Evolutionary conservation across 2,113 vertebrate species (phyloP), one percentile per base, ranked within the genome.

Genomic region (Dipodomys ordii): DNA sequence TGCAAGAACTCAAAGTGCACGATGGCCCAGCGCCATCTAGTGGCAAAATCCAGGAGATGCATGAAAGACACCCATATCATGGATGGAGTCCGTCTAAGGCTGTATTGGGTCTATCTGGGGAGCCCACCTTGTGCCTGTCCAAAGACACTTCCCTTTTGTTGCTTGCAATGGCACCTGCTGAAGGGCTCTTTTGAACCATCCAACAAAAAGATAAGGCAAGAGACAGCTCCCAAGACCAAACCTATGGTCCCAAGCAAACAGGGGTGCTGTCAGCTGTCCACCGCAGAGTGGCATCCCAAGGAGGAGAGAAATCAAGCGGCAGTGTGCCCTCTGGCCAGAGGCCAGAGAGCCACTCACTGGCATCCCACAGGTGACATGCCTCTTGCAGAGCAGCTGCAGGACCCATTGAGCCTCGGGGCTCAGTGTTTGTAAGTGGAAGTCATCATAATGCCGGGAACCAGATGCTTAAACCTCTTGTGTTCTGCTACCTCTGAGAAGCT

Each of bases 131-230:
- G 0, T 91, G 92, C 65, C 0, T 93, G 93, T 93, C 94, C 89
- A 78, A 97, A 96, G 72, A 94, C 91, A 97, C 96, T 85, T 96
- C 96, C 89, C 96, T 98, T 98, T 98, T 98, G 97, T 98, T 96
- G 97, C 97, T 96, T 92, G 49, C 60, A 35, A 91, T 95, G 96
- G 97, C 49, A 60, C 97, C 97, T 97, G 97, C 97, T 98, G 97
- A 98, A 98, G 82, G 35, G 94, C 94, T 95, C 98, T 97, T 98
- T 98, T 97, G 96, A 98, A 92, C 88, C 95, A 82, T 92, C 93
- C 83, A 96, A 94, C 83, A 96, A 87, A 91, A 96, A 97, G 88
- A 3, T 95, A 83, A 67, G 79, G 96, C 96, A 97, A 98, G 98
- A 97, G 97, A 96, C 96, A 82, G 96, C 97, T 98, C 93, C 95